Base-by-base conservation (phyloP, 2,888 invertebrate species). In the Drosophila fungiperda region DNA sequence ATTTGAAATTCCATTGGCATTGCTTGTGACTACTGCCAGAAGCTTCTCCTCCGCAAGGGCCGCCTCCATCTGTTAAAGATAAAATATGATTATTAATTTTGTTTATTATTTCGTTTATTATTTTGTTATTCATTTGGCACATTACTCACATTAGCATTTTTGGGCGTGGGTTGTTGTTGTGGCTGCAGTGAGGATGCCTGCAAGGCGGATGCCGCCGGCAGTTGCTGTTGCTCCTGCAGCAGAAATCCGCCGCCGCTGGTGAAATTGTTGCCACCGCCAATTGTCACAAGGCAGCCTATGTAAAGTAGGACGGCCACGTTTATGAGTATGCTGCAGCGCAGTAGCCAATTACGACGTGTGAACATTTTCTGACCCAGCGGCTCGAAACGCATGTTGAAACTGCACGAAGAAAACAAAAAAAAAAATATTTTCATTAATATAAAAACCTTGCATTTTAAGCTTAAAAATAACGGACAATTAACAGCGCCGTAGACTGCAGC, bases 281-380 rank as follows among this genome's bases (percentile, higher is more conserved):
- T 93, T 92, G 93, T 94, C 69, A 95, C 93, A 90, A 96, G 96
- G 91, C 96, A 94, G 87, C 96, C 96, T 78, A 96, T 95, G 93
- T 96, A 96, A 74, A 96, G 93, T 68, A 96, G 93, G 64, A 96
- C 95, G 82, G 95, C 96, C 77, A 96, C 94, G 92, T 96, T 96
- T 83, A 96, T 95, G 72, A 96, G 94, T 89, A 96, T 95, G 93
- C 96, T 96, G 92, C 96, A 95, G 87, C 96, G 94, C 92, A 96
- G 94, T 93, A 96, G 94, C 94, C 96, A 95, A 93, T 96, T 96
- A 82, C 96, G 95, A 76, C 95, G 94, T 67, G 94, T 93, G 78
- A 94, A 93, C 93, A 93, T 93, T 87, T 91, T 92, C 72, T 90
- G 92, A 57, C 92, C 90, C 68, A 91, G 77, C 48, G 92, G 92